Evolutionary conservation across 2,113 vertebrate species (phyloP).

Genomic region (Herpailurus yagouaroundi): DNA sequence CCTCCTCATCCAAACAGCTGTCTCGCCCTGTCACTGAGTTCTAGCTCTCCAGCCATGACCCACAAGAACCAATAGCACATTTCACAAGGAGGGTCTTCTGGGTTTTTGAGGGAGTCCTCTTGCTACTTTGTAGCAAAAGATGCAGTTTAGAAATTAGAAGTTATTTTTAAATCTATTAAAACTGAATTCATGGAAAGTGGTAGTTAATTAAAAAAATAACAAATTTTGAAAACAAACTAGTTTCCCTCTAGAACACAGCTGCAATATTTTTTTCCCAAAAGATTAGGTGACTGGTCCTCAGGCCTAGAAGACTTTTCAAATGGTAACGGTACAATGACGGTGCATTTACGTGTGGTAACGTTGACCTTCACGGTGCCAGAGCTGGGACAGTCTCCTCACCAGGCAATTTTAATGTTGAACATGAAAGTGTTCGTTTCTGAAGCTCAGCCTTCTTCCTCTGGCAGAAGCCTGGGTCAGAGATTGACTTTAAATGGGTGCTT

Average conservation of each 20-base stretch:
- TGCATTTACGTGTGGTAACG: neutral
- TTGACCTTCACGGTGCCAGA: constrained; percentile 7
- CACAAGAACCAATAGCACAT: neutral
- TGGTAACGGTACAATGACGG: neutral
- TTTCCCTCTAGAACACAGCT: neutral
- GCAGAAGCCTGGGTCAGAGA: neutral
- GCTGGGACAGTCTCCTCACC: constrained; percentile 38
- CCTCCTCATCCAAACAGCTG: neutral
- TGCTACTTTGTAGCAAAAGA: neutral
- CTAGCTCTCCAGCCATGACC: neutral
- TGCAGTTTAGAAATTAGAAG: neutral
- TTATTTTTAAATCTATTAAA: constrained; percentile 29
- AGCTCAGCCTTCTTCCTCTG: constrained; percentile 26
- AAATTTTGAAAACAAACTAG: neutral
- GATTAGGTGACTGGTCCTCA: neutral
- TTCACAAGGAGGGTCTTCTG: neutral
- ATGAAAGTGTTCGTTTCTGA: constrained; percentile 61
- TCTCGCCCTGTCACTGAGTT: neutral
- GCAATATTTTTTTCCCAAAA: neutral
- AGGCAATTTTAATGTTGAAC: constrained; percentile 58
- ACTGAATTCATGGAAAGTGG: neutral
- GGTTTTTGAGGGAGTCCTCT: neutral
- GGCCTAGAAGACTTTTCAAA: neutral
- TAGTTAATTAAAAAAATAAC: constrained; percentile 6
- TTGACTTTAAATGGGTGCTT: constrained; percentile 44